Evolutionary conservation across 2,888 invertebrate species (phyloP).

Genomic region (Eristalinus aeneus): DNA sequence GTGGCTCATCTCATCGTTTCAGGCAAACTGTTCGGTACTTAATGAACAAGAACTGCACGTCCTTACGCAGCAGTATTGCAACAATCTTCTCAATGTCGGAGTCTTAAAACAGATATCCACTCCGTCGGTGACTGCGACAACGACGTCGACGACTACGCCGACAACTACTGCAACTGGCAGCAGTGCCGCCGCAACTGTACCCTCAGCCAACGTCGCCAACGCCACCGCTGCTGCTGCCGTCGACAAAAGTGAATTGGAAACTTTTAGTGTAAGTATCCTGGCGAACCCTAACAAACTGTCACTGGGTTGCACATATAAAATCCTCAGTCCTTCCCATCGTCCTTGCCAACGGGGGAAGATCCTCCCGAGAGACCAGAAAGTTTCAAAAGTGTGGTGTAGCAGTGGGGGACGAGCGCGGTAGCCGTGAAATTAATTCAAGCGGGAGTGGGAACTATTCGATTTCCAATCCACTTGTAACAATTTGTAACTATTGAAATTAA

Average conservation of each 20-base stretch:
- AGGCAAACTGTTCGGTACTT: constrained; percentile 86
- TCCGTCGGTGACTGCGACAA: constrained; percentile 72
- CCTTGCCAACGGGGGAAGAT: not conserved
- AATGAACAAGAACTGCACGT: constrained; percentile 87
- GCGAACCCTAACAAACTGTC: constrained; percentile 31
- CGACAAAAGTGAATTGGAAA: constrained; percentile 71
- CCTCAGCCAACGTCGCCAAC: constrained; percentile 6
- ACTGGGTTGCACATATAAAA: constrained; percentile 34
- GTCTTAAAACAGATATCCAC: constrained; percentile 89
- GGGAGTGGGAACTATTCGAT: constrained; percentile 21
- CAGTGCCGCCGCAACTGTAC: constrained; percentile 27
- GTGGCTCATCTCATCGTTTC: constrained; percentile 89
- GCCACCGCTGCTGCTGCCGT: constrained; percentile 5
- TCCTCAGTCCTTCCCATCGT: not conserved
- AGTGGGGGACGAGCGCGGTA: not conserved
- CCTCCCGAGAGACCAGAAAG: constrained; percentile 4
- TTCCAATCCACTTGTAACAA: constrained; percentile 42
- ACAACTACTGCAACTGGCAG: constrained; percentile 5
- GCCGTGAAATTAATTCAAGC: not conserved
- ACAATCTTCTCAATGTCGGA: constrained; percentile 92
- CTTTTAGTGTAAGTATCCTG: constrained; percentile 70
- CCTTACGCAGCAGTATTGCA: constrained; percentile 91
- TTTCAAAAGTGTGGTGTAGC: constrained; percentile 26
- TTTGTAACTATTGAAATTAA: constrained; percentile 58
- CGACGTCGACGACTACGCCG: constrained; percentile 11